Base-by-base conservation (phyloP, 1,140 invertebrate genomes). In the Portunus trituberculatus region DNA sequence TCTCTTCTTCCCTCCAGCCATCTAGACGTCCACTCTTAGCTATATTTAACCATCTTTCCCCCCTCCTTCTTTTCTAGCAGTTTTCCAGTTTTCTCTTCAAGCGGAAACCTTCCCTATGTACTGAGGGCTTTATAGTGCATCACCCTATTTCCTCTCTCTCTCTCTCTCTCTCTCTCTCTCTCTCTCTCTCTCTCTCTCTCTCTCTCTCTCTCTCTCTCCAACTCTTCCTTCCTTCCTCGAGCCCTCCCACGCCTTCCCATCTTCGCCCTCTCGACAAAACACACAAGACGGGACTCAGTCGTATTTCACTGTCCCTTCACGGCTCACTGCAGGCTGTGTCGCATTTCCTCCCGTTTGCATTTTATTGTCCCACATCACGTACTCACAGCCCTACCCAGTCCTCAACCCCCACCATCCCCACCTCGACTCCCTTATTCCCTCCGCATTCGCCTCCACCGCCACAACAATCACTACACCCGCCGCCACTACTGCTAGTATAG, bases 311-410 rank as follows among this genome's bases (percentile, higher is more conserved):
- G 67, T 76, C 67, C 20, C 67, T 76, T n/a, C 67, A 76, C n/a
- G 67, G 67, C 67, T 76, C 67, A 76, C 67, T 76, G 67, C n/a
- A 76, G 20, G 6, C 67, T 76, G 67, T 76, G 67, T 76, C 67
- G 67, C 67, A 76, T 76, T 76, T 76, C 67, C 67, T 76, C 67
- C 67, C 67, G 67, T 76, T 76, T 76, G 67, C 67, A 76, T 76
- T 76, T 76, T 76, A n/a, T 76, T 76, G 67, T 76, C 67, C 67
- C 67, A 76, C 67, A 76, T 76, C 67, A 76, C 67, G 67, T 76
- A 76, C 12, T n/a, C 67, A 59, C 52, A 4, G 52, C 16, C 52
- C 20, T 76, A n/a, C 67, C 67, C 67, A 7, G n/a, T 25, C 59
- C 59, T 76, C 20, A 10, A 4, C 48, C 48, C 14, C 48, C 48